These are phyloP conservation scores for Ryuthela nishihirai DNA, from an alignment of 2,888 invertebrate genomes.

Conservation along the genomic window DNA sequence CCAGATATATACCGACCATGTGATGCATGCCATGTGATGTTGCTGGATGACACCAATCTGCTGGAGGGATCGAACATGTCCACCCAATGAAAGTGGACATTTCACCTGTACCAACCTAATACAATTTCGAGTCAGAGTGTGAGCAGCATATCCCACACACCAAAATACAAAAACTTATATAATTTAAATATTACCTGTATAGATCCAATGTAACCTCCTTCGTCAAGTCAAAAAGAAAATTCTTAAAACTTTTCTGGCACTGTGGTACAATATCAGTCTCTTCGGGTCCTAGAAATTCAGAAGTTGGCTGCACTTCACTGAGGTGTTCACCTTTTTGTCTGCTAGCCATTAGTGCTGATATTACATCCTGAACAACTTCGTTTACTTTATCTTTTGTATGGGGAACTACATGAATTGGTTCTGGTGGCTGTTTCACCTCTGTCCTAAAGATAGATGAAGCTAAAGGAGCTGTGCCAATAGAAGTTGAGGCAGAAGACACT, in stretches of 20 bases:
- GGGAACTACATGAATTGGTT: slow-evolving; percentile 6
- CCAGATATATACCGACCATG: no score
- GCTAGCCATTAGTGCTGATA: slow-evolving; percentile 5
- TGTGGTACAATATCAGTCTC: slow-evolving; percentile 34
- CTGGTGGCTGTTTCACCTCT: background rate
- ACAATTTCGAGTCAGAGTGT: no score
- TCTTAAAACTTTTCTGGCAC: slow-evolving; percentile 47
- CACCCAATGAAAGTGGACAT: no score
- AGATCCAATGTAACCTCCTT: slow-evolving; percentile 50
- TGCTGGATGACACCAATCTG: no score
- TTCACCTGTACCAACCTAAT: no score
- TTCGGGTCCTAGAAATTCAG: background rate
- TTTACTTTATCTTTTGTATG: slow-evolving; percentile 16
- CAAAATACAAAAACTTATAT: no score
- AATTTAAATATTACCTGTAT: slow-evolving; percentile 41
- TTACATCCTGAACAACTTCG: slow-evolving; percentile 1
- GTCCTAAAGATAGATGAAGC: background rate
- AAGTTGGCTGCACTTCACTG: slow-evolving; percentile 2
- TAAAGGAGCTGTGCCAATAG: background rate
- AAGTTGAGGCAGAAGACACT: background rate
- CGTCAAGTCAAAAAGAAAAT: slow-evolving; percentile 49
- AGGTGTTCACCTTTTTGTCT: slow-evolving; percentile 7
- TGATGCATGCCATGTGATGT: no score
- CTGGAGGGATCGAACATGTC: no score
- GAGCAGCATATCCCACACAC: no score